Percentiles rank a stretch among this genome's conserved stretches.
These are phyloP conservation scores for Xylota segnis DNA, from an alignment of 2,888 invertebrate species.

Conservation along the genomic window DNA sequence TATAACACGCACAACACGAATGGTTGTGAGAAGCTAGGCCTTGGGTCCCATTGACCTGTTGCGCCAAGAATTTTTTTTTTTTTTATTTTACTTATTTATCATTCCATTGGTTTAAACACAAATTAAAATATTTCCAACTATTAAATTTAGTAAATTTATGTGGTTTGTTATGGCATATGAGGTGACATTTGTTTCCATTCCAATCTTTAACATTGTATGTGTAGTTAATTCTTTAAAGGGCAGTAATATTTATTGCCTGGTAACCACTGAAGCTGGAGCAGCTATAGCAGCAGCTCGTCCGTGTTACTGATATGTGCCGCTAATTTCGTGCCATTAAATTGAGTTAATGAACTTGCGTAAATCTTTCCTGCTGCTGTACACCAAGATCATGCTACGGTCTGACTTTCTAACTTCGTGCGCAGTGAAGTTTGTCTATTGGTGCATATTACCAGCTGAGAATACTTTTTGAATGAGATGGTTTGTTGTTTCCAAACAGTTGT, in stretches of 20 bases:
- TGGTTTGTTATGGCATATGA: no score
- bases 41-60: no score
- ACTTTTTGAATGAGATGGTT: neutral
- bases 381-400: neutral
- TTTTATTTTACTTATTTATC: neutral
- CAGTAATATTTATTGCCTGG: constrained; percentile 2
- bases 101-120: neutral
- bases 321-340: constrained; percentile 38
- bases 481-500: neutral
- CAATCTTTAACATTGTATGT: no score
- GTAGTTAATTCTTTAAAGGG: constrained; percentile 5
- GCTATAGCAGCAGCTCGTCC: neutral
- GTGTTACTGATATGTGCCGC: constrained; percentile 23
- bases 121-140: no score
- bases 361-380: constrained; percentile 25
- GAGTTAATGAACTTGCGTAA: constrained; percentile 47
- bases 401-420: constrained; percentile 22
- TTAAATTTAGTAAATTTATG: neutral
- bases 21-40: no score
- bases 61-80: no score
- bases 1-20: no score
- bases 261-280: neutral
- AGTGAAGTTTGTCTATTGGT: constrained; percentile 7
- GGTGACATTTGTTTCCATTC: no score
- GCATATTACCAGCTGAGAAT: neutral